phyloP scores from a whole-genome alignment of 2,113 vertebrate species.

The Riparia riparia region DNA sequence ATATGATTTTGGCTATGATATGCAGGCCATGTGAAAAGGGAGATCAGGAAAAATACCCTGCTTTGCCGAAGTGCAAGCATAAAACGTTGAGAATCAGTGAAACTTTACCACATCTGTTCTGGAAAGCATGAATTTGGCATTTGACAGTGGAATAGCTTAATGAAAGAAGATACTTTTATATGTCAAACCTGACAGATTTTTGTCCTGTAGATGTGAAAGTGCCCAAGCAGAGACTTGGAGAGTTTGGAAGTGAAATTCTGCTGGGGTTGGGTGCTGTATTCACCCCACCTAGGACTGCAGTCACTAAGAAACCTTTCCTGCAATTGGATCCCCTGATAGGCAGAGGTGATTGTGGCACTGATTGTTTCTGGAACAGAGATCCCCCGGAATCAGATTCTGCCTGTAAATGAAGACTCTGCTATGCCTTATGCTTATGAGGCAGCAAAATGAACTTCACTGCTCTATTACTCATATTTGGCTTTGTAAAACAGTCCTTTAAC shows the following conservation, averaged over 20 bases:
- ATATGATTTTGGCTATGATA: background rate
- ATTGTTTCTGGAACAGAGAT: background rate
- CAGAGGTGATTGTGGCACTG: background rate
- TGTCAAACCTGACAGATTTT: background rate
- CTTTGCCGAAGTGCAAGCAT: background rate
- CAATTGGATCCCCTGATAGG: background rate
- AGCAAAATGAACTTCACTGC: background rate
- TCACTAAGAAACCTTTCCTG: background rate
- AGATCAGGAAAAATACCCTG: background rate
- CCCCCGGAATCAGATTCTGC: background rate
- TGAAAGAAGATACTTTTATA: fast-evolving
- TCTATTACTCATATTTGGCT: background rate
- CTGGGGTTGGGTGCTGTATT: fast-evolving
- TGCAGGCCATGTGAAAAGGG: background rate
- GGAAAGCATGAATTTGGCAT: background rate
- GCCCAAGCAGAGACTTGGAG: background rate
- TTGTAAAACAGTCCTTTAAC: background rate
- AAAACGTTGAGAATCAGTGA: background rate
- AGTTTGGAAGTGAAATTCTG: background rate
- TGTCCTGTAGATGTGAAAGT: background rate
- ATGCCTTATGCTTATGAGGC: background rate
- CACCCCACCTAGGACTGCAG: background rate
- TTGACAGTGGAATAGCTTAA: background rate
- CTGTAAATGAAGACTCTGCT: background rate
- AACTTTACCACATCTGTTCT: background rate